phyloP scores from a whole-genome alignment of 2,113 vertebrate genomes.

The Pyxicephalus adspersus region DNA sequence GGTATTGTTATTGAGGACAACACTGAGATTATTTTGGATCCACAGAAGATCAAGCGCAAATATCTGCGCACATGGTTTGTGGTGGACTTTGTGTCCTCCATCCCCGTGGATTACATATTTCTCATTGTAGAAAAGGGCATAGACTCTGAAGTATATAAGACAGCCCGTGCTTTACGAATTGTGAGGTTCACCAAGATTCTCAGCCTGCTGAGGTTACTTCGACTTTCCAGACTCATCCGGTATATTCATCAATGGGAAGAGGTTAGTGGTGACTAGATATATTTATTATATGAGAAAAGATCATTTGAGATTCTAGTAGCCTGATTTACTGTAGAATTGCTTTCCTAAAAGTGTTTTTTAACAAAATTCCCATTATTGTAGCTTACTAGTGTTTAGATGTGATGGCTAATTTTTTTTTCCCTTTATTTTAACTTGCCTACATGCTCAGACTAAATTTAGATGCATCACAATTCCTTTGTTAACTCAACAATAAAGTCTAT shows the following conservation, averaged over 20 bases:
- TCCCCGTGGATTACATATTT: constrained; percentile 98
- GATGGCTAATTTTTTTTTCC: no score
- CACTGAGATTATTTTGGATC: constrained; percentile 97
- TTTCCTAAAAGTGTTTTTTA: no score
- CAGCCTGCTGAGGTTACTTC: constrained; percentile 86
- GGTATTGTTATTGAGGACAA: constrained; percentile 98
- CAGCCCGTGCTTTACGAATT: constrained; percentile 90
- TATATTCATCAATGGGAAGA: constrained; percentile 98
- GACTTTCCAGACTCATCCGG: constrained; percentile 91
- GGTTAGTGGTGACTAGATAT: constrained; percentile 69
- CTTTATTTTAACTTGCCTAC: no score
- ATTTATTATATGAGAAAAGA: no score
- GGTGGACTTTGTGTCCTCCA: constrained; percentile 97
- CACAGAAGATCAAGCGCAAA: constrained; percentile 92
- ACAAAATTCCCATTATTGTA: no score
- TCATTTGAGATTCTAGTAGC: no score
- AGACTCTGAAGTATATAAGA: constrained; percentile 97
- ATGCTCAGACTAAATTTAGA: no score
- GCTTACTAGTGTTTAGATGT: no score
- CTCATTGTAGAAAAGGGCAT: constrained; percentile 98
- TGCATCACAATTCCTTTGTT: no score
- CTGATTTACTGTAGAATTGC: no score
- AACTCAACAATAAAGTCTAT: no score
- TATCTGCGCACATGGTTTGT: constrained; percentile 97
- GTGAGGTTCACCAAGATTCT: constrained; percentile 97